phyloP scores from a whole-genome alignment of 2,888 invertebrate species.

The Sussaba pulchella region DNA sequence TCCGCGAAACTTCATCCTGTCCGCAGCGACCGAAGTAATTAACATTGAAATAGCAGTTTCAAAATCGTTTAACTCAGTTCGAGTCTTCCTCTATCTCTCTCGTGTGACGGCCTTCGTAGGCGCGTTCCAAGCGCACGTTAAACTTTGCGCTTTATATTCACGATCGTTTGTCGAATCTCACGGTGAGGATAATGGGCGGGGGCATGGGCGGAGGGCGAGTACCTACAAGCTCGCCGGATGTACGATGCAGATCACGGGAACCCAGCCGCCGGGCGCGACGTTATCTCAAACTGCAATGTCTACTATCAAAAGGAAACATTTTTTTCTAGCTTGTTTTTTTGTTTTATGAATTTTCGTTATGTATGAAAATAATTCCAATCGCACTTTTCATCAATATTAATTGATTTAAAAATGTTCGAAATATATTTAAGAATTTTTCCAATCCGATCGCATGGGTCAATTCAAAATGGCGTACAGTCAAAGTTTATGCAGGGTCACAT shows the following conservation, averaged over 20 bases:
- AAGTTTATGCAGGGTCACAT: no score
- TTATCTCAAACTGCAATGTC: slow-evolving; percentile 16
- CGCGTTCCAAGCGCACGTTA: neutral
- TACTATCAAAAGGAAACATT: slow-evolving; percentile 12
- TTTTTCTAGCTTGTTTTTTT: no score
- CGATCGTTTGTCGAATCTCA: slow-evolving; percentile 26
- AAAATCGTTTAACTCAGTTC: slow-evolving; percentile 17
- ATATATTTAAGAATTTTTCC: no score
- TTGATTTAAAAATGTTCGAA: no score
- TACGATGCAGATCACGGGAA: slow-evolving; percentile 54
- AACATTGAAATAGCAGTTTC: slow-evolving; percentile 39
- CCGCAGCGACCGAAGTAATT: slow-evolving; percentile 23
- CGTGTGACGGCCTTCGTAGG: neutral
- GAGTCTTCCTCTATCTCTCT: neutral
- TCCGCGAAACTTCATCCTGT: neutral
- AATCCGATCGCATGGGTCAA: no score
- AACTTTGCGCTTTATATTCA: slow-evolving; percentile 55
- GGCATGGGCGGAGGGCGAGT: neutral
- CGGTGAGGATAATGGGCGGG: neutral
- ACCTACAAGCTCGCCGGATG: slow-evolving; percentile 32
- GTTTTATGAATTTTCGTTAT: no score
- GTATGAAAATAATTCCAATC: no score
- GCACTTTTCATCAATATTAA: no score
- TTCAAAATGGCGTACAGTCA: no score
- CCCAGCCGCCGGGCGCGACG: slow-evolving; percentile 16